These are phyloP conservation scores for Aurelia aurita complex sp. Pacific DNA, from an alignment of 30 jellyfish, hydroid and myxozoan genomes.

Conservation along the genomic window DNA sequence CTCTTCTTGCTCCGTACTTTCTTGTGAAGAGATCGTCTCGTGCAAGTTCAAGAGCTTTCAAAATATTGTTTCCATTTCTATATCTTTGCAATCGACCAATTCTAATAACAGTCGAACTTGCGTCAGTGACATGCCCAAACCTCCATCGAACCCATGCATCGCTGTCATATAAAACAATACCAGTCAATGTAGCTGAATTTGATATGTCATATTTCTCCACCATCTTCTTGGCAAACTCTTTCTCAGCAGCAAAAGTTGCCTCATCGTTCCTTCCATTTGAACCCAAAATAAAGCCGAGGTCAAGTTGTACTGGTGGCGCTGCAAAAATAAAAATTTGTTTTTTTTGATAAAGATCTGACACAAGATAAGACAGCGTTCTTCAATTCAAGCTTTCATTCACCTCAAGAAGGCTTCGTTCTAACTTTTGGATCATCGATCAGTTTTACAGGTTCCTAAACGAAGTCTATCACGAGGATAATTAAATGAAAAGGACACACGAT, in stretches of 20 bases:
- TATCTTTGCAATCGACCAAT: constrained; percentile 7
- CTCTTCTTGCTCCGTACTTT: constrained; percentile 33
- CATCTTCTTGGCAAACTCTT: constrained; percentile 43
- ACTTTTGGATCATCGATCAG: too few species aligned
- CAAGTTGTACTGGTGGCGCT: constrained; percentile 65
- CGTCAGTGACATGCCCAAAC: constrained; percentile 36
- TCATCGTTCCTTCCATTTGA: constrained; percentile 28
- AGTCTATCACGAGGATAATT: too few species aligned
- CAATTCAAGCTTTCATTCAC: too few species aligned
- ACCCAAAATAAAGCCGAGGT: constrained; percentile 65
- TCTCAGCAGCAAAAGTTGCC: constrained; percentile 36
- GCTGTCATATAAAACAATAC: constrained; percentile 28
- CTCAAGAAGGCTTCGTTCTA: too few species aligned
- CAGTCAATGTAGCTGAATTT: constrained; percentile 34
- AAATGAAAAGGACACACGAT: too few species aligned
- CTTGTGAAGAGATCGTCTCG: constrained; percentile 3
- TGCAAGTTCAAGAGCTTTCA: constrained; percentile 62
- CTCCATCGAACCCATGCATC: not conserved
- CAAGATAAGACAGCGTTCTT: too few species aligned
- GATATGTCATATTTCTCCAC: constrained; percentile 19
- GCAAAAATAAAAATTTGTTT: not conserved
- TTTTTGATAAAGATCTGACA: too few species aligned
- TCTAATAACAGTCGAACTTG: not conserved
- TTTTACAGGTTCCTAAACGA: too few species aligned
- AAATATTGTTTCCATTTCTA: constrained; percentile 22